phyloP scores from a whole-genome alignment of 2,888 invertebrate species.

The Papilio protenor region DNA sequence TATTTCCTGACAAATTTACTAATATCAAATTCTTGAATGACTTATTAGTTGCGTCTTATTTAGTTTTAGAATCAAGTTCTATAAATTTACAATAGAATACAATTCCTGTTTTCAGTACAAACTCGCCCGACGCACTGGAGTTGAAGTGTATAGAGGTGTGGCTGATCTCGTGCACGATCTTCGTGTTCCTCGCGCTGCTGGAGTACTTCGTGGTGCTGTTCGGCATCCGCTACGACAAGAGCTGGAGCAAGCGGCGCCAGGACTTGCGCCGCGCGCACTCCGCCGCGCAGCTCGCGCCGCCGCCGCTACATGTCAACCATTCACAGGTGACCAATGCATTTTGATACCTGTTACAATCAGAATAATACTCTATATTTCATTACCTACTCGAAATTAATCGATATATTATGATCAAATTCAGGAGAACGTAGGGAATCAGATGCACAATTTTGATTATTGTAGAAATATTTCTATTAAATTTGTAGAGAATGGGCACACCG shows the following conservation, averaged over 20 bases:
- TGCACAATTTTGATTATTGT: neutral
- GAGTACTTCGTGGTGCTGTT: constrained; percentile 87
- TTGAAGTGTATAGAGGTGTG: constrained; percentile 87
- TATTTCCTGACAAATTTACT: too few species aligned
- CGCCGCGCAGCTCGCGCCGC: constrained; percentile 74
- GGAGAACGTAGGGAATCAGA: neutral
- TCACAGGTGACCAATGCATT: constrained; percentile 63
- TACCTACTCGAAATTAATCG: neutral
- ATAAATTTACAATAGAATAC: neutral
- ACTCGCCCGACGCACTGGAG: constrained; percentile 86
- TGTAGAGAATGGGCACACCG: constrained; percentile 78
- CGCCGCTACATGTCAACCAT: constrained; percentile 77
- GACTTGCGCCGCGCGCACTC: constrained; percentile 76
- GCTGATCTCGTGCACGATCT: constrained; percentile 87
- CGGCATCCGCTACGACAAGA: constrained; percentile 87
- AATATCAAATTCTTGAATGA: too few species aligned
- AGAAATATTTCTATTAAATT: constrained; percentile 45
- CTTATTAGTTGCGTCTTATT: too few species aligned
- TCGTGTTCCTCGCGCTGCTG: constrained; percentile 86
- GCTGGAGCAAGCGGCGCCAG: constrained; percentile 82
- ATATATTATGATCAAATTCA: neutral
- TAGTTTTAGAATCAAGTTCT: neutral
- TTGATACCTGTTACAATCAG: neutral
- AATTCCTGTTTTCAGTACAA: constrained; percentile 76
- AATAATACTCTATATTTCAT: neutral